These are phyloP conservation scores for Capromys pilorides DNA, from an alignment of 2,797 vertebrate genomes.

Conservation along the genomic window DNA sequence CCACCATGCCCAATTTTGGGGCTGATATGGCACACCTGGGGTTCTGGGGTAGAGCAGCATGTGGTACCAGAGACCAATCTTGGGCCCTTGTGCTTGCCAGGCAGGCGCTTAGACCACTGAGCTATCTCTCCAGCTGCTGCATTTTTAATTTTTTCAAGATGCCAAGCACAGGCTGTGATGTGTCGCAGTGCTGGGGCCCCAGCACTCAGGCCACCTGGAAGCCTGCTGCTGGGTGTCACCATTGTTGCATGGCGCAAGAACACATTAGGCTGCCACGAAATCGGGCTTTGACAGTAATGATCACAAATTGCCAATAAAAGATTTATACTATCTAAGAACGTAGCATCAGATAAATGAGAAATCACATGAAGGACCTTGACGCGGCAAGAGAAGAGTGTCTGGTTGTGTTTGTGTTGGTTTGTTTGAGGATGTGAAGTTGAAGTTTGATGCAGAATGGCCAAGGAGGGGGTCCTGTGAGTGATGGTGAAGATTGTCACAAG, in stretches of 20 bases:
- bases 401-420: not conserved
- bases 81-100: no score
- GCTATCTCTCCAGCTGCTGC: no score
- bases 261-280: not conserved
- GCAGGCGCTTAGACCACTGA: no score
- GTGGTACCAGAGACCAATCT: no score
- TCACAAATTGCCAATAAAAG: not conserved
- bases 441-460: no score
- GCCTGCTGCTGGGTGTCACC: no score
- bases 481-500: not conserved
- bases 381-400: not conserved
- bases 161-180: not conserved
- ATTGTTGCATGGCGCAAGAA: not conserved
- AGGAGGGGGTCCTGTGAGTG: not conserved
- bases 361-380: not conserved
- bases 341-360: not conserved
- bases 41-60: no score
- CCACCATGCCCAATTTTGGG: no score
- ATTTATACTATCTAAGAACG: no score
- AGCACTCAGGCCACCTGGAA: not conserved
- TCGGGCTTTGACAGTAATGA: not conserved
- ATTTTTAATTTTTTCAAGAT: not conserved
- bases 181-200: not conserved
- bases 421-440: not conserved
- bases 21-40: no score